Percentiles rank a stretch among this genome's conserved stretches.
Evolutionary conservation across 2,888 invertebrate species (phyloP).

Genomic region (Rhagium mordax): DNA sequence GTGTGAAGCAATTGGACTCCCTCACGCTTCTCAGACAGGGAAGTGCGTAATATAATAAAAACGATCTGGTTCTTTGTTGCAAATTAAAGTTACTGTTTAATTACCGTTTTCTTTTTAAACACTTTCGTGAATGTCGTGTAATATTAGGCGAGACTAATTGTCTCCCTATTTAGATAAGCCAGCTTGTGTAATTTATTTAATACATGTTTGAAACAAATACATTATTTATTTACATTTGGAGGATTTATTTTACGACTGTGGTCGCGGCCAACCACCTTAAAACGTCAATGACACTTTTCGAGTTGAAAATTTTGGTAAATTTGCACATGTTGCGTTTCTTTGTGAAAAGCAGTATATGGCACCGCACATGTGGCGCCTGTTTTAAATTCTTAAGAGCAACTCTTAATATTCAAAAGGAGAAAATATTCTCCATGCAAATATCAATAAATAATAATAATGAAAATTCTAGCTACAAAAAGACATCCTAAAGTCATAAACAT

Average conservation of each 20-base stretch:
- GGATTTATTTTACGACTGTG: neutral
- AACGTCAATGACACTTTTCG: slow-evolving; percentile 22
- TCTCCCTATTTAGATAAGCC: slow-evolving; percentile 28
- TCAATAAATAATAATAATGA: no score
- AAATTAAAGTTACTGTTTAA: slow-evolving; percentile 31
- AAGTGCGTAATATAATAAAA: neutral
- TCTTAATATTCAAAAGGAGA: no score
- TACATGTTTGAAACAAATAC: slow-evolving; percentile 16
- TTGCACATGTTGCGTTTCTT: no score
- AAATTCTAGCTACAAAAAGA: no score
- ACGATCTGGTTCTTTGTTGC: neutral
- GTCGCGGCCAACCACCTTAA: slow-evolving; percentile 1
- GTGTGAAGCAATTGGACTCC: no score
- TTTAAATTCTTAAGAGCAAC: no score
- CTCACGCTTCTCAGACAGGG: neutral
- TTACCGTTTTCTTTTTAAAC: slow-evolving; percentile 36
- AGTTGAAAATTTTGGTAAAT: no score
- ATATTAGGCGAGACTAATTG: slow-evolving; percentile 45
- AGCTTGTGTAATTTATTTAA: slow-evolving; percentile 25
- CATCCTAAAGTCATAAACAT: no score
- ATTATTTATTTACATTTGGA: slow-evolving; percentile 25
- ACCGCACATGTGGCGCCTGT: no score
- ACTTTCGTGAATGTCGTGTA: slow-evolving; percentile 45
- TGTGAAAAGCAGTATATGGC: no score
- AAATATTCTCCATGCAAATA: no score